Percentiles rank a stretch among this genome's conserved stretches.
phyloP scores from a whole-genome alignment of 2,113 vertebrate species.

The Corapipo altera region DNA sequence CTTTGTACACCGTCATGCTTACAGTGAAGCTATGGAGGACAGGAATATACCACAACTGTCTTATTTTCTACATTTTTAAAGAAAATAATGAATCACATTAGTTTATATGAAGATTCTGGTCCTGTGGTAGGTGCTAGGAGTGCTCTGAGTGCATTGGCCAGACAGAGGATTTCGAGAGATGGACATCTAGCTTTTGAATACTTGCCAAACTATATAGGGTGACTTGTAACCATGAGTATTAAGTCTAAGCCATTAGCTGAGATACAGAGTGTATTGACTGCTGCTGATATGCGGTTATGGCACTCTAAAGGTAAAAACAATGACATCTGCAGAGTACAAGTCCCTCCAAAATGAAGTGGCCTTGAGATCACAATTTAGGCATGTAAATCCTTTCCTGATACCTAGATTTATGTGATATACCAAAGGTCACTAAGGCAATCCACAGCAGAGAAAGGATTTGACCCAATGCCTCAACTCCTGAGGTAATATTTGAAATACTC shows the following conservation, averaged over 20 bases:
- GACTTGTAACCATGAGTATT: not conserved
- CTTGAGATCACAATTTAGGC: not conserved
- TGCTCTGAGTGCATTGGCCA: not conserved
- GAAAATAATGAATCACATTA: not conserved
- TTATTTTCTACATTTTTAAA: not conserved
- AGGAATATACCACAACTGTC: not conserved
- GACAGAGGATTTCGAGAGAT: not conserved
- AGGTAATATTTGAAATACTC: conserved; percentile 8
- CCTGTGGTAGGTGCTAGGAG: not conserved
- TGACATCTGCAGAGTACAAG: not conserved
- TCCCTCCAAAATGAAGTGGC: not conserved
- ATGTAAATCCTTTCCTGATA: not conserved
- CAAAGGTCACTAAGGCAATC: not conserved
- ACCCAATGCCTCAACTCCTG: not conserved
- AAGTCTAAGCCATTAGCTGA: not conserved
- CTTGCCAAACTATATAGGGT: not conserved
- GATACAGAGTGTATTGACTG: not conserved
- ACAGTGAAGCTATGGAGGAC: not conserved
- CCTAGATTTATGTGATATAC: not conserved
- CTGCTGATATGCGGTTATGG: not conserved
- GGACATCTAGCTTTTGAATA: not conserved
- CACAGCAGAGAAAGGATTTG: not conserved
- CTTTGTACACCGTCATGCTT: not conserved
- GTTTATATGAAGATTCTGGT: not conserved
- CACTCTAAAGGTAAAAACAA: not conserved